These are phyloP conservation scores for Netelia inedita DNA, from an alignment of 2,888 invertebrate genomes.

Conservation along the genomic window DNA sequence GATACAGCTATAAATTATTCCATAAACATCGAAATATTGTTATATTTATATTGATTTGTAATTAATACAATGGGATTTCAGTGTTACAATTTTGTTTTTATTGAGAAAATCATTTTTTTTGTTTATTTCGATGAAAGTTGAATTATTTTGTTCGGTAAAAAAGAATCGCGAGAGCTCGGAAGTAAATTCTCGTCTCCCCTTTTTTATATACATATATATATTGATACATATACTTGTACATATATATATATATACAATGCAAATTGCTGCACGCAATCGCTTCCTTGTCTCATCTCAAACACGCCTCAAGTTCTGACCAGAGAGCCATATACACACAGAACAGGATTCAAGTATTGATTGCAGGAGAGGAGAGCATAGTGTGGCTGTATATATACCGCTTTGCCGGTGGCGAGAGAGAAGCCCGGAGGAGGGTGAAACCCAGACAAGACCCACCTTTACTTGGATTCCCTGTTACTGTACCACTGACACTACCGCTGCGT, in stretches of 20 bases:
- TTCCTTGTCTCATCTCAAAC: slow-evolving; percentile 74
- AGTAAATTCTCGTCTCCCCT: neutral
- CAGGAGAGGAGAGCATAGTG: slow-evolving; percentile 79
- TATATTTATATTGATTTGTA: no score
- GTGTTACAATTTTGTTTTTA: neutral
- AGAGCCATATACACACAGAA: slow-evolving; percentile 70
- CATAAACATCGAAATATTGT: no score
- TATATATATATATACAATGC: slow-evolving; percentile 47
- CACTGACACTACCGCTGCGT: slow-evolving; percentile 61
- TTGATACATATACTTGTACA: neutral
- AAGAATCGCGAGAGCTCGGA: neutral
- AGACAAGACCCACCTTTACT: slow-evolving; percentile 81
- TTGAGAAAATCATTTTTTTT: neutral
- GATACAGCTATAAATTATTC: no score
- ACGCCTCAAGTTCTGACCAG: slow-evolving; percentile 74
- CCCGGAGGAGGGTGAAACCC: slow-evolving; percentile 80
- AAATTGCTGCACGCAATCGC: slow-evolving; percentile 69
- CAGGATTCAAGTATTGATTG: slow-evolving; percentile 84
- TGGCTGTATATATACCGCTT: slow-evolving; percentile 69
- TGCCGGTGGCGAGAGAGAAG: slow-evolving; percentile 64
- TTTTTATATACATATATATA: neutral
- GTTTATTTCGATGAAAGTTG: neutral
- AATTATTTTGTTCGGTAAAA: neutral
- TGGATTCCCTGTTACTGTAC: slow-evolving; percentile 76
- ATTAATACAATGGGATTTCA: no score